Conservation (phyloP, 2,888 invertebrate species). For the Omphaloscelis lunosa region DNA sequence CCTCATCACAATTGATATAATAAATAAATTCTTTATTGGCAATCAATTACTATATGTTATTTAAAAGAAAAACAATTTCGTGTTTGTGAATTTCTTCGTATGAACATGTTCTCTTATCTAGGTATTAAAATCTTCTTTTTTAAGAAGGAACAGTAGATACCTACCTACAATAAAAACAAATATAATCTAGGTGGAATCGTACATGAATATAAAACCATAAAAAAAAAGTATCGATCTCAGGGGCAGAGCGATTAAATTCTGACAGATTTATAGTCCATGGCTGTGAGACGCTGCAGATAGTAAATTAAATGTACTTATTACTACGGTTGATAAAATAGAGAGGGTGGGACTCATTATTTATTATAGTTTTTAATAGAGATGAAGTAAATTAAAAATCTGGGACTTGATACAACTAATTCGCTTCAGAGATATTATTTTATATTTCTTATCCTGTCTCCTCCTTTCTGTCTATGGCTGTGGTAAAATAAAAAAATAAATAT, state of each 20-base stretch:
- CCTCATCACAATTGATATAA: too few species aligned
- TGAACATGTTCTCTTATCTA: neutral
- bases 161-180: neutral
- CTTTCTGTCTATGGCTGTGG: neutral
- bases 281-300: conserved; percentile 43
- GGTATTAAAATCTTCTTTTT: neutral
- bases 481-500: neutral
- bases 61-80: too few species aligned
- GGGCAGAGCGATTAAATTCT: conserved; percentile 51
- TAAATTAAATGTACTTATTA: conserved; percentile 63
- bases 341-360: neutral
- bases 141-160: neutral
- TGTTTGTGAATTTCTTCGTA: too few species aligned
- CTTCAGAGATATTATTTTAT: too few species aligned
- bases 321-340: conserved; percentile 61
- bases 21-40: too few species aligned
- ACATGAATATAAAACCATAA: neutral
- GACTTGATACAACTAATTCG: too few species aligned
- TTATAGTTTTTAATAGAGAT: too few species aligned
- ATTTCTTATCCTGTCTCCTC: too few species aligned
- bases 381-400: neutral
- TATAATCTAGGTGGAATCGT: neutral
- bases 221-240: neutral
- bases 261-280: conserved; percentile 67
- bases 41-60: too few species aligned